Evolutionary conservation across 2,113 vertebrate genomes (phyloP).

Genomic region (Perca flavescens): DNA sequence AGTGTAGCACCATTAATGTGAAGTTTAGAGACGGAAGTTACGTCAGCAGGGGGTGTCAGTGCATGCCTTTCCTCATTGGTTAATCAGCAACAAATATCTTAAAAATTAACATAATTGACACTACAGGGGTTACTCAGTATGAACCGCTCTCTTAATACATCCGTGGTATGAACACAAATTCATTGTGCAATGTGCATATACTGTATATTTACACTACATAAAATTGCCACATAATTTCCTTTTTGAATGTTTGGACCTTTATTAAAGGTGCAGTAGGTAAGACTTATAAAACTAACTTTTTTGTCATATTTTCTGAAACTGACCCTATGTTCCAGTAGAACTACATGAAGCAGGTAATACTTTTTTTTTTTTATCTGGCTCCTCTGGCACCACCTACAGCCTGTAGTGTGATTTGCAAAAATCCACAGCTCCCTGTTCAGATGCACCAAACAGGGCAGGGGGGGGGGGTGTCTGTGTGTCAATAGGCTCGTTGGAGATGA

Average conservation of each 20-base stretch:
- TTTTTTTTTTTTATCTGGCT: too few relatives aligned
- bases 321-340: too few relatives aligned
- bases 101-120: not conserved
- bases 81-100: not conserved
- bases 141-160: not conserved
- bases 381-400: too few relatives aligned
- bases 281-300: too few relatives aligned
- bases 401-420: too few relatives aligned
- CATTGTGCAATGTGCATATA: not conserved
- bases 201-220: not conserved
- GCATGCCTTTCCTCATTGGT: not conserved
- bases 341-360: too few relatives aligned
- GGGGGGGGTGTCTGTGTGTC: too few relatives aligned
- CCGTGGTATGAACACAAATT: not conserved
- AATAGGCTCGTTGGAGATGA: too few relatives aligned
- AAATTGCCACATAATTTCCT: not conserved
- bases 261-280: not conserved
- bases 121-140: not conserved
- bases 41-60: not conserved
- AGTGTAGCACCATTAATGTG: conserved; percentile 1
- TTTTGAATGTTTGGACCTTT: not conserved
- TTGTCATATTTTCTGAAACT: too few relatives aligned
- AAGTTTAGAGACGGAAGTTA: not conserved
- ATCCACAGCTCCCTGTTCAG: too few relatives aligned
- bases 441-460: too few relatives aligned